Base-by-base conservation (phyloP, 2,797 vertebrate species). In the Propithecus deckenii region DNA sequence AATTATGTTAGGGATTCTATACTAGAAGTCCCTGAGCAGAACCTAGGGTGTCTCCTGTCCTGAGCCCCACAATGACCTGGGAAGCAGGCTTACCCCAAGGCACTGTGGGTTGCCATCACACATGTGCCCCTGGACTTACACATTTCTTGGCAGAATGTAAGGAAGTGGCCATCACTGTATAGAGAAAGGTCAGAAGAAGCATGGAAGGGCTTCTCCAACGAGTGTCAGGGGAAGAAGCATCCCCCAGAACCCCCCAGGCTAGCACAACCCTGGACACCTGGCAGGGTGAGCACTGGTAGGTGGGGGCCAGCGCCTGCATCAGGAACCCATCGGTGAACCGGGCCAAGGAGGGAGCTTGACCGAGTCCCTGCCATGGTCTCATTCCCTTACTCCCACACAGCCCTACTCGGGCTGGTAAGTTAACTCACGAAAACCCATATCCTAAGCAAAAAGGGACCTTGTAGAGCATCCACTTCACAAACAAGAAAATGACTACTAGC, bases 21-120 rank as follows among this genome's bases (percentile, higher is more conserved):
- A 67, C 1, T 30, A 81, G 13, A 35, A 23, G 38, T 59, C 22
- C 13, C 23, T 1, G 11, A 35, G 79, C 20, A 28, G 52, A 22
- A 61, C 3, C 18, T 9, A 63, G 10, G 17, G 13, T 9, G 38
- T 15, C 25, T 28, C 48, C 78, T 41, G 46, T 69, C 74, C 35
- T 22, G 63, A 79, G 90, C 23, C 46, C 22, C 22, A 59, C 1
- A 0, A 2, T 0, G 0, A 20, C 46, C 17, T 11, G 48, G 59
- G 41, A 80, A n/a, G 43, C 25, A 72, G 50, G 38, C 38, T 71
- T 18, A 4, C 38, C 46, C 28, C 32, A 17, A 84, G 59, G 57
- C 57, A 55, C 25, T 0, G 1, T 0, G 7, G 10, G 35, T 52
- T 35, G 28, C 4, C 11, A 11, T 5, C 22, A 0, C 14, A 13